phyloP scores from a whole-genome alignment of 2,888 invertebrate genomes.

The Pogonocherus hispidulus region DNA sequence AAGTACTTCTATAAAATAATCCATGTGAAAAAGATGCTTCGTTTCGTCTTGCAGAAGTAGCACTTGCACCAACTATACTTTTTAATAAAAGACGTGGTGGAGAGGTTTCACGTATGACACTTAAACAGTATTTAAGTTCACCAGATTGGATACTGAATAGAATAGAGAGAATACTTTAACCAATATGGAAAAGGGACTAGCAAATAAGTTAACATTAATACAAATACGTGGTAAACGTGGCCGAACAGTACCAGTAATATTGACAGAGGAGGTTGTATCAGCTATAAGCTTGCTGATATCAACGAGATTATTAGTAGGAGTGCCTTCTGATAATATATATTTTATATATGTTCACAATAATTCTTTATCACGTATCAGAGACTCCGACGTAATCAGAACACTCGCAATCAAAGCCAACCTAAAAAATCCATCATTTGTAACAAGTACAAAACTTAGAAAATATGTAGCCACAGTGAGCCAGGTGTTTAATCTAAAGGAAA shows the following conservation, averaged over 20 bases:
- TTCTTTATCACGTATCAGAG: background rate
- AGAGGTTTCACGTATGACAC: background rate
- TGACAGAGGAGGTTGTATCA: background rate
- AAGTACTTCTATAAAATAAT: too few species aligned
- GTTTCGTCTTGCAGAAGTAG: background rate
- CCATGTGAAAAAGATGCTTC: background rate
- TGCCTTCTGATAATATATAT: background rate
- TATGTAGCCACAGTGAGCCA: slow-evolving; percentile 42
- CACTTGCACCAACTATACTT: background rate
- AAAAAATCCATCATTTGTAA: background rate
- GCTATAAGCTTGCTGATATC: background rate
- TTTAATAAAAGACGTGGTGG: slow-evolving; percentile 1
- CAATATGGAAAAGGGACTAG: background rate
- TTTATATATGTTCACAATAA: background rate
- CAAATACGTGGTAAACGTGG: background rate
- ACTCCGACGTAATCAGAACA: background rate
- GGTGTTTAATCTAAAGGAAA: slow-evolving; percentile 46
- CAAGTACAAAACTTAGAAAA: background rate
- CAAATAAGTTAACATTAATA: background rate
- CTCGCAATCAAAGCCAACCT: background rate
- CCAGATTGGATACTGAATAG: background rate
- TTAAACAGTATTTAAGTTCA: background rate
- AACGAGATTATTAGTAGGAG: background rate
- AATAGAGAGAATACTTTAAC: background rate
- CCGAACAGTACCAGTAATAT: background rate